Evolutionary conservation across 2,797 vertebrate genomes (phyloP), one percentile per base, ranked within the genome.

Genomic region (Thaleichthys pacificus): DNA sequence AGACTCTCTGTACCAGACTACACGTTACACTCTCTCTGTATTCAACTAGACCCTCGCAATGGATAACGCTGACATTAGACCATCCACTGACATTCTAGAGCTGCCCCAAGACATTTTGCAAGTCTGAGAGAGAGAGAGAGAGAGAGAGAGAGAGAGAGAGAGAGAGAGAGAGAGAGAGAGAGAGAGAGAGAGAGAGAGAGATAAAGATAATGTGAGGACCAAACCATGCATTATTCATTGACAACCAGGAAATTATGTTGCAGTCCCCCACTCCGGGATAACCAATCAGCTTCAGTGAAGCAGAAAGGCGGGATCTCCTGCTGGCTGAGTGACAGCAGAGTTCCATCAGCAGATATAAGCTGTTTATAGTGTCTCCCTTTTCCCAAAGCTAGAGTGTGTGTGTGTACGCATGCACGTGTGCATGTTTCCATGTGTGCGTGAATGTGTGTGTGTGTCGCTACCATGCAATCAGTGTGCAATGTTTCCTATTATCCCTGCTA

Each of bases 221-320:
- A 21, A 12, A 61, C 26, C 11, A 87, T 91, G 91, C 90, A 91
- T 88, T 88, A 77, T 86, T 83, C 89, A 89, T 91, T 92, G 90
- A 93, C 92, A 88, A 89, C 80, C 89, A 91, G 86, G 88, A 93
- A 95, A 94, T 93, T 90, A 93, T 88, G 91, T 93, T 89, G 88
- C 84, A 77, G 21, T 68, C 70, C 74, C 42, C 88, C 88, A 83
- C 86, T 88, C 79, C 83, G 89, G 89, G 88, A 92, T 91, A 93
- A 90, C 90, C 87, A 87, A 72, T 91, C 91, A 89, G 89, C 89
- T 91, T 93, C 88, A 88, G 77, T 84, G 79, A 89, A 91, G 89
- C 90, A 88, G 82, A 80, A 83, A 69, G 87, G 88, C 86, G 84
- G 30, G 71, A 57, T 49, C 24, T 22, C 67, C 51, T 49, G 72